Evolutionary conservation across 2,797 vertebrate species (phyloP), one percentile per base, ranked within the genome.

Genomic region (Lacerta bilineata): DNA sequence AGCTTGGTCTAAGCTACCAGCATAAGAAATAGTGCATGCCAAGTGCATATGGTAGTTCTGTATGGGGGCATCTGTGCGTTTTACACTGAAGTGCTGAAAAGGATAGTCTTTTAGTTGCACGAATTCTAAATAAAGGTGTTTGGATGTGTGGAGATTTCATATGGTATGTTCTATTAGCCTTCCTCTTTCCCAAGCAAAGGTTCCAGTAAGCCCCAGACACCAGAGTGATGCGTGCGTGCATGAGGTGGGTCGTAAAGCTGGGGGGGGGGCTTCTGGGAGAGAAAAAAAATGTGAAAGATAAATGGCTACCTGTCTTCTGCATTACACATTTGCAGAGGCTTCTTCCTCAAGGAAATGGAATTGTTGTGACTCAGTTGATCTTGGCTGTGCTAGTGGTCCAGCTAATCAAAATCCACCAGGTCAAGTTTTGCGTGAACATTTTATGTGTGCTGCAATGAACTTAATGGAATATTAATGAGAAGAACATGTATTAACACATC

Each of bases 21-120:
- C 84, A 90, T 80, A 13, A 11, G 79, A 68, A 90, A 66, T 68
- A 69, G 17, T 43, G 23, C 7, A 27, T 15, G 1, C 64, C 88
- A 69, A 91, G 74, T 82, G 46, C 18, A 7, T 66, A 7, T 83
- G 41, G 89, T 64, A n/a, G 78, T 85, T 84, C 64, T 91, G 68
- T 88, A 87, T 71, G 3, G 55, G 41, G 61, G 55, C 36, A 83
- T 88, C 79, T 46, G 84, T 61, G 77, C 39, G 25, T 88, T 23
- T 69, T 43, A 46, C 83, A 36, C 1, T 5, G 20, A 66, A 43
- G 0, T 43, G 6, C 74, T 87, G 72, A 87, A 86, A 90, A 87
- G 15, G 1, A 55, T 25, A 3, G 33, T 43, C 20, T 75, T n/a
- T 46, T 55, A 10, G 72, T 33, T 33, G 92, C 10, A 61, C 46